Conservation (phyloP, 1,140 invertebrate genomes). For the Zaprionus kolodkinae region DNA sequence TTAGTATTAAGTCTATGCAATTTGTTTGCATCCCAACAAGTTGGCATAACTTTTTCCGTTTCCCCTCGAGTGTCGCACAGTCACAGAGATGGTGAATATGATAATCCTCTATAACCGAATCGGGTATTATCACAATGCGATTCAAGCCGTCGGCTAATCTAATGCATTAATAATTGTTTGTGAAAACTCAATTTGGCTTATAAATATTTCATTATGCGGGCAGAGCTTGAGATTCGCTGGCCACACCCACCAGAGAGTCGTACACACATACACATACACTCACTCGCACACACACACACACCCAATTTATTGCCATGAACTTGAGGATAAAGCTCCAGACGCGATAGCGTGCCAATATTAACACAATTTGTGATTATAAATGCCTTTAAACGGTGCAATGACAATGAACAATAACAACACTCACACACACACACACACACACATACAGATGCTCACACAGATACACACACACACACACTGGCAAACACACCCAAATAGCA, state of each 20-base stretch:
- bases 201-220: constrained; percentile 77
- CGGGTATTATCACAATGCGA: constrained; percentile 29
- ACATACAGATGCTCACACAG: constrained; percentile 52
- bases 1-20: constrained; percentile 1
- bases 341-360: constrained; percentile 79
- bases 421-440: constrained; percentile 39
- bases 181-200: constrained; percentile 78
- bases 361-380: constrained; percentile 83
- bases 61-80: not conserved
- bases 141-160: constrained; percentile 63
- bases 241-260: constrained; percentile 45
- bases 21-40: constrained; percentile 18
- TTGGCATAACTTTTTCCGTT: constrained; percentile 18
- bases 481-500: constrained; percentile 35
- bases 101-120: constrained; percentile 10
- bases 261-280: constrained; percentile 32
- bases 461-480: constrained; percentile 48
- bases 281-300: constrained; percentile 1
- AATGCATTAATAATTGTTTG: constrained; percentile 61
- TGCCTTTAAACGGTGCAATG: constrained; percentile 80
- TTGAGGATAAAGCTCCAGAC: constrained; percentile 57
- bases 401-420: constrained; percentile 75
- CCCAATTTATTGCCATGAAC: constrained; percentile 63
- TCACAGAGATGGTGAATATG: constrained; percentile 10
- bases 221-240: constrained; percentile 42